These are phyloP conservation scores for Castor canadensis DNA, from an alignment of 2,113 vertebrate genomes.

Conservation along the genomic window DNA sequence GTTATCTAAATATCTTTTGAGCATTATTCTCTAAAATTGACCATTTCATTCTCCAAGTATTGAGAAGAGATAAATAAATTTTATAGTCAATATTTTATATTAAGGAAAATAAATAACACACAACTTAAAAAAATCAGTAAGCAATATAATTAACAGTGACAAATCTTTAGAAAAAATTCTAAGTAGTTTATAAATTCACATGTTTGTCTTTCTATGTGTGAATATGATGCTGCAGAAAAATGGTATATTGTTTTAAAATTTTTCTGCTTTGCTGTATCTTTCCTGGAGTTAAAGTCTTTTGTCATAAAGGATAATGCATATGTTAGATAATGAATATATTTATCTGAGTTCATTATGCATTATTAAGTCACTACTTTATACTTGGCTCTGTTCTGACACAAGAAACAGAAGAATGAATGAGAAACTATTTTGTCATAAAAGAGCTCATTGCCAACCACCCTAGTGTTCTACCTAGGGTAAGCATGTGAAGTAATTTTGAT, in stretches of 20 bases:
- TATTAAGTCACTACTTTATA: too few species aligned
- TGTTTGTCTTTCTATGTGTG: not conserved
- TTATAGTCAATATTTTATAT: not conserved
- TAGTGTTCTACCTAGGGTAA: too few species aligned
- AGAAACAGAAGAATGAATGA: too few species aligned
- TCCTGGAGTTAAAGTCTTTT: too few species aligned
- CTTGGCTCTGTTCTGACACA: too few species aligned
- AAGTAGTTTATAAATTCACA: not conserved
- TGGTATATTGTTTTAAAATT: not conserved
- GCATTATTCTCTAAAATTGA: not conserved
- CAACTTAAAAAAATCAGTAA: not conserved
- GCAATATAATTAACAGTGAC: not conserved
- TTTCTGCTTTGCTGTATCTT: not conserved
- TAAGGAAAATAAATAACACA: not conserved
- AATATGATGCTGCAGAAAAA: not conserved
- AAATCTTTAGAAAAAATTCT: not conserved
- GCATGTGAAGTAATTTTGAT: too few species aligned
- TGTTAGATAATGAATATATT: too few species aligned
- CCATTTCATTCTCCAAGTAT: not conserved
- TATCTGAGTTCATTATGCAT: too few species aligned
- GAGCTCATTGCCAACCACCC: too few species aligned
- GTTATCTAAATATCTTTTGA: not conserved
- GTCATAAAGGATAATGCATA: too few species aligned
- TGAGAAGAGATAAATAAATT: not conserved
- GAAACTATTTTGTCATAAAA: too few species aligned